Evolutionary conservation across 2,113 vertebrate species (phyloP).

Genomic region (Dicerorhinus sumatrensis): DNA sequence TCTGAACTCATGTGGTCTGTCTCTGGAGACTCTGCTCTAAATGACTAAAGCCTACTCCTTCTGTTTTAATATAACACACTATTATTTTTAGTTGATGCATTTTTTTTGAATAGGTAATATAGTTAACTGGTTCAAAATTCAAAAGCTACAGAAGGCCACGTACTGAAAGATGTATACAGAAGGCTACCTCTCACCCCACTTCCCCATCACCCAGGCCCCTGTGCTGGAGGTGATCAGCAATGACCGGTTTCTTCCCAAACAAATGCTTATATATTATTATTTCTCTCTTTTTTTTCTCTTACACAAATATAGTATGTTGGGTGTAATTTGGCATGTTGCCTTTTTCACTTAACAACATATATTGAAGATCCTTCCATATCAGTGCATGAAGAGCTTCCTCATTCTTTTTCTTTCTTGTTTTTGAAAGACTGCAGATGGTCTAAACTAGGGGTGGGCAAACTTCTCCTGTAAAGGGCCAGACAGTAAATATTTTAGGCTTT

Average conservation of each 20-base stretch:
- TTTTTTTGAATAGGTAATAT: not conserved
- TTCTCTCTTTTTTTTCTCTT: not conserved
- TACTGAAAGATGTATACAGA: not conserved
- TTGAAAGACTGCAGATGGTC: constrained; percentile 62
- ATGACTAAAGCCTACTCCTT: not conserved
- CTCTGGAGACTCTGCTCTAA: not conserved
- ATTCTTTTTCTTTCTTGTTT: not conserved
- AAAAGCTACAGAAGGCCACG: not conserved
- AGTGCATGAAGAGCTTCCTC: not conserved
- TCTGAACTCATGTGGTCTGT: not conserved
- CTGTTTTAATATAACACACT: not conserved
- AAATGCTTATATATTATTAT: not conserved
- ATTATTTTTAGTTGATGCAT: not conserved
- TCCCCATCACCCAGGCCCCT: not conserved
- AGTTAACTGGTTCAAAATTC: constrained; percentile 9
- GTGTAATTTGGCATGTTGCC: not conserved
- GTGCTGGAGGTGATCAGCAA: not conserved
- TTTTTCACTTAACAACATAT: constrained; percentile 6
- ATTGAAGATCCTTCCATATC: not conserved
- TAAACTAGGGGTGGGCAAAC: constrained; percentile 56
- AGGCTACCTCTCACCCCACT: not conserved
- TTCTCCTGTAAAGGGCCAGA: constrained; percentile 68
- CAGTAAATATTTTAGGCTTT: constrained; percentile 77
- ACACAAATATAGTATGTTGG: not conserved
- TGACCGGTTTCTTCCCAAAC: not conserved